These are phyloP conservation scores for Eurosta solidaginis DNA, from an alignment of 1,140 invertebrate genomes.

Conservation along the genomic window DNA sequence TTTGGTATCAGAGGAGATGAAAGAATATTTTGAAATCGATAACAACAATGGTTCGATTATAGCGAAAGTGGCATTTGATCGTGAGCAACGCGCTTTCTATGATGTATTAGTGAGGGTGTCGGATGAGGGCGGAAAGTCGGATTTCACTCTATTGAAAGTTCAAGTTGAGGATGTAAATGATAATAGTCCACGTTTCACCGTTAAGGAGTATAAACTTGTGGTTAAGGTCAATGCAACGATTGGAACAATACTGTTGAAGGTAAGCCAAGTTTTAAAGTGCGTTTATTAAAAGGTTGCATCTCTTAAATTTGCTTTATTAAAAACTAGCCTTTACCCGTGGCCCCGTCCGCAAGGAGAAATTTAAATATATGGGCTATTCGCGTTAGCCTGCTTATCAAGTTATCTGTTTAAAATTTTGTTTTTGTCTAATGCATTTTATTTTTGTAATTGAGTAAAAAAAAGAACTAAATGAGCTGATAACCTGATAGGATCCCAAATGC, in stretches of 20 bases:
- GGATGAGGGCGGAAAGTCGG: constrained; percentile 81
- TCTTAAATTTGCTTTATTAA: background rate
- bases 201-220: constrained; percentile 79
- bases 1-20: constrained; percentile 78
- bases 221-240: constrained; percentile 69
- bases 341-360: no score
- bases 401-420: no score
- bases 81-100: constrained; percentile 76
- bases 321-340: no score
- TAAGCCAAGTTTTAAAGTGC: constrained; percentile 50
- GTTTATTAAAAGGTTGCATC: background rate
- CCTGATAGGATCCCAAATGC: no score
- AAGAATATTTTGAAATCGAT: constrained; percentile 80
- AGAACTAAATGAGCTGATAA: no score
- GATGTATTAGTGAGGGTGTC: constrained; percentile 83
- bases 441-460: no score
- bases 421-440: no score
- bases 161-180: constrained; percentile 86
- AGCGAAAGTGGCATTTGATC: constrained; percentile 76
- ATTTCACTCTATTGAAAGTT: constrained; percentile 78
- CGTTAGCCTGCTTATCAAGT: no score
- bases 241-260: constrained; percentile 71
- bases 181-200: constrained; percentile 79
- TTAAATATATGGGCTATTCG: no score
- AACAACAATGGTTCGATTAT: constrained; percentile 77